These are phyloP conservation scores for Nesidiocoris tenuis DNA, from an alignment of 2,888 invertebrate species.

Conservation along the genomic window DNA sequence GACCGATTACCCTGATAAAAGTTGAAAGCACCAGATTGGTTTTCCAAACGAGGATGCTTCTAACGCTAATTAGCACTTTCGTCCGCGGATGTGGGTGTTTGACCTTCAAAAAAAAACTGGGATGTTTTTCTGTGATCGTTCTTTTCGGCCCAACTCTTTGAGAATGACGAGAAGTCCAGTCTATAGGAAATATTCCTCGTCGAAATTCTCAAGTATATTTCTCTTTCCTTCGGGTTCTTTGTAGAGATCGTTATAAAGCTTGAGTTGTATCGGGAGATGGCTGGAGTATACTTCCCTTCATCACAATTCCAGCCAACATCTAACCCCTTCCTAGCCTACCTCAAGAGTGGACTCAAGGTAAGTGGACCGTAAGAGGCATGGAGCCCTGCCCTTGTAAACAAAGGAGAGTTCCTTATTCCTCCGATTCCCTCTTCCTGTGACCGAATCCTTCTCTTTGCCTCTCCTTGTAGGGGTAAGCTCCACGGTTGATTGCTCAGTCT, in stretches of 20 bases:
- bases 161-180: constrained; percentile 2
- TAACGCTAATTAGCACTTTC: no score
- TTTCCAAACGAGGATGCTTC: no score
- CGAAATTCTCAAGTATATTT: neutral
- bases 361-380: constrained; percentile 34
- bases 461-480: constrained; percentile 34
- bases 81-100: no score
- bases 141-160: neutral
- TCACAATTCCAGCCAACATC: neutral
- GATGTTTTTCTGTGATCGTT: no score
- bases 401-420: constrained; percentile 41
- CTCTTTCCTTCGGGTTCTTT: neutral
- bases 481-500: constrained; percentile 47
- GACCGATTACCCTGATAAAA: no score
- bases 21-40: no score
- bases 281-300: constrained; percentile 16
- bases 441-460: constrained; percentile 39
- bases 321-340: neutral
- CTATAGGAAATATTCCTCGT: no score
- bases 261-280: constrained; percentile 20
- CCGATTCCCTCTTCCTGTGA: constrained; percentile 45
- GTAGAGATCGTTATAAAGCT: constrained; percentile 21
- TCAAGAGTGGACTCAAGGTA: constrained; percentile 24
- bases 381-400: constrained; percentile 30
- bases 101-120: no score